Evolutionary conservation across 2,888 invertebrate species (phyloP).

Genomic region (Eudemis profundana): DNA sequence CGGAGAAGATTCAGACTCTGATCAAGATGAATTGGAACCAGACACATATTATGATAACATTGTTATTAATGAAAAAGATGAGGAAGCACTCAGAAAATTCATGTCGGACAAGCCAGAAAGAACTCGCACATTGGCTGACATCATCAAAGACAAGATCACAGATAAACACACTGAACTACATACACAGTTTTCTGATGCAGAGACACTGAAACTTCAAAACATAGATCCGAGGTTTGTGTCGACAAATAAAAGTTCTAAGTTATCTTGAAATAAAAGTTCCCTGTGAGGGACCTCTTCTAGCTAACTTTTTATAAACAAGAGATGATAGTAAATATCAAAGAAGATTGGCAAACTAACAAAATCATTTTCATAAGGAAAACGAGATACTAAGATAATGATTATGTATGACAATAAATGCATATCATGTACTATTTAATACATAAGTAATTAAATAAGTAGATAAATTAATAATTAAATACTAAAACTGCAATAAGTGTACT

Average conservation of each 20-base stretch:
- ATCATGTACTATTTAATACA: too few relatives aligned
- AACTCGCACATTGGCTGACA: slow-evolving; percentile 92
- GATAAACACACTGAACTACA: slow-evolving; percentile 96
- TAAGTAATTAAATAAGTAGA: too few relatives aligned
- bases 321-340: too few relatives aligned
- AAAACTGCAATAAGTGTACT: too few relatives aligned
- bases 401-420: too few relatives aligned
- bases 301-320: too few relatives aligned
- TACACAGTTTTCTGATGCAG: slow-evolving; percentile 93
- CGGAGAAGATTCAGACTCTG: slow-evolving; percentile 79
- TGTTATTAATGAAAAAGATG: slow-evolving; percentile 94
- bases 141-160: slow-evolving; percentile 96
- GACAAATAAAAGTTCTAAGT: background rate
- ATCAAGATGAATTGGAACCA: slow-evolving; percentile 82
- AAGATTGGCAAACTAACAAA: too few relatives aligned
- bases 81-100: slow-evolving; percentile 93
- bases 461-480: too few relatives aligned
- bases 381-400: too few relatives aligned
- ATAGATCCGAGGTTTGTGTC: slow-evolving; percentile 89
- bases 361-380: too few relatives aligned
- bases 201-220: slow-evolving; percentile 90
- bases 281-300: too few relatives aligned
- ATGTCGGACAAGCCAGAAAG: slow-evolving; percentile 80
- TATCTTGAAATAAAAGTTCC: too few relatives aligned
- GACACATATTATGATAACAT: slow-evolving; percentile 89